These are phyloP conservation scores for Barbus barbus DNA, from an alignment of 2,113 vertebrate genomes.

Conservation along the genomic window DNA sequence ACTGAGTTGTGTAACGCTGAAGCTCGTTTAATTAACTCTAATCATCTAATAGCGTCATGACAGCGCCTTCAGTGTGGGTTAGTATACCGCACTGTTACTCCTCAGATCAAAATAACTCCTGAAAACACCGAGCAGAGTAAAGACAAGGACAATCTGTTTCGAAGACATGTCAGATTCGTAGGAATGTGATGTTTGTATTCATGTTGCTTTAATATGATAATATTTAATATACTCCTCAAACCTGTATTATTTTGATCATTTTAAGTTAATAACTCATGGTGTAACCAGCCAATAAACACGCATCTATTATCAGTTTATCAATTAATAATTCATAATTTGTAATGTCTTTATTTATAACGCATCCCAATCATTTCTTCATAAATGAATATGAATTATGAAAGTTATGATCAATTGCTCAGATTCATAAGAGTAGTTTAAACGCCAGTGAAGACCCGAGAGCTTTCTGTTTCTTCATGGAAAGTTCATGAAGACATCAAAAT, in stretches of 20 bases:
- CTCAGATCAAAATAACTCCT: too few relatives aligned
- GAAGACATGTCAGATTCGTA: background rate
- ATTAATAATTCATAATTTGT: too few relatives aligned
- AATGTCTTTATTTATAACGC: background rate
- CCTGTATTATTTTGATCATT: background rate
- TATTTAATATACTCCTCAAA: too few relatives aligned
- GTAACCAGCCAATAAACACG: too few relatives aligned
- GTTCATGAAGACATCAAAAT: too few relatives aligned
- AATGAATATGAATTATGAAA: background rate
- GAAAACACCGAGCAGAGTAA: background rate
- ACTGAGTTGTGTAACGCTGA: background rate
- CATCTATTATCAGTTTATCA: too few relatives aligned
- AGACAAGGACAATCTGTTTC: background rate
- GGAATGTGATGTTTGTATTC: background rate
- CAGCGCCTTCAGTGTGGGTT: fast-evolving
- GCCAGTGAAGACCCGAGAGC: too few relatives aligned
- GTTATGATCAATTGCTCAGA: too few relatives aligned
- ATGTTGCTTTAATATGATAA: too few relatives aligned
- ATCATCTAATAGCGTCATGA: fast-evolving
- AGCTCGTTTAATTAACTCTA: background rate
- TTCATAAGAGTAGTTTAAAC: too few relatives aligned
- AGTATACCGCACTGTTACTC: too few relatives aligned
- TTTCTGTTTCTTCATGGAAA: too few relatives aligned
- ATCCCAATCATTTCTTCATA: background rate
- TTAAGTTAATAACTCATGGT: background rate